Conservation (phyloP, 1,140 invertebrate genomes). For the Pseudomyrmex pallidus region DNA sequence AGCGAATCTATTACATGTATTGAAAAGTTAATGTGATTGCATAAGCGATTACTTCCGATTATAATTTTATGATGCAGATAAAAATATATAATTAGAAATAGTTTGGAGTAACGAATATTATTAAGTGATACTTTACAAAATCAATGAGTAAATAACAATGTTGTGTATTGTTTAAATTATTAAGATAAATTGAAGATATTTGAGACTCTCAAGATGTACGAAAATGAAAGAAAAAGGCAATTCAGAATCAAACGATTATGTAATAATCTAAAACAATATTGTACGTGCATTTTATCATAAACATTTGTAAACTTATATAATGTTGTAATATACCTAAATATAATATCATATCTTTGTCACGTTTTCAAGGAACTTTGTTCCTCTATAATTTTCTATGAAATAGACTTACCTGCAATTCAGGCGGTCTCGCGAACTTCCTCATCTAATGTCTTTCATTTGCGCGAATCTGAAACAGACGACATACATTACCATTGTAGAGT, state of each 20-base stretch:
- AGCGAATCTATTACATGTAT: background rate
- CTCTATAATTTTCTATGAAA: background rate
- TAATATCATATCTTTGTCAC: background rate
- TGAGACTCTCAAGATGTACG: no score
- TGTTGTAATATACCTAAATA: no score
- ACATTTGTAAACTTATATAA: no score
- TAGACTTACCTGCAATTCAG: constrained; percentile 46
- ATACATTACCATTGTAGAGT: constrained; percentile 39
- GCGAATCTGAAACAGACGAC: constrained; percentile 70
- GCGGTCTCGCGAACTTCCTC: constrained; percentile 73
- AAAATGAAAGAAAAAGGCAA: no score
- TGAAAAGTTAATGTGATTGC: constrained; percentile 15
- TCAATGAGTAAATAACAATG: background rate
- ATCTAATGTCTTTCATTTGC: constrained; percentile 77
- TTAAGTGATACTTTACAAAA: background rate
- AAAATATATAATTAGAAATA: background rate
- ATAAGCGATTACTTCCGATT: background rate
- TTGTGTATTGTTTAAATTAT: background rate
- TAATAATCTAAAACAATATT: no score
- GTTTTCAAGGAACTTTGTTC: background rate
- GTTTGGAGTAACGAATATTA: background rate
- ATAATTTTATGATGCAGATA: background rate
- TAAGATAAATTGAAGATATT: background rate
- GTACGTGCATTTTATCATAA: no score
- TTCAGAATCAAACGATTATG: no score